These are phyloP conservation scores for Drosophila rufa DNA, from an alignment of 1,140 invertebrate genomes.

Conservation along the genomic window DNA sequence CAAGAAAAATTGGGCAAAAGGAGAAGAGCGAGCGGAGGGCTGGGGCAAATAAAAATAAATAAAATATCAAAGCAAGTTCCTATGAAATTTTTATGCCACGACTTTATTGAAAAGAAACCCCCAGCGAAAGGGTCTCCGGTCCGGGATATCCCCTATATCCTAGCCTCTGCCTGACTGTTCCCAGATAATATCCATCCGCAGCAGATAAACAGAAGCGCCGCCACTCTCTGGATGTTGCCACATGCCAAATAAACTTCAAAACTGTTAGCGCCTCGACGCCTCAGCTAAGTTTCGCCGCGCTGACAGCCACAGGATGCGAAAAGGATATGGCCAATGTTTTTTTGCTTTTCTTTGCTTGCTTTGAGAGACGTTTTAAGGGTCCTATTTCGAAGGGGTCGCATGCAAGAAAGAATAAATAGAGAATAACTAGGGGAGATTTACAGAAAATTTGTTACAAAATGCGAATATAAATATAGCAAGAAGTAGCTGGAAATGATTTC, in stretches of 20 bases:
- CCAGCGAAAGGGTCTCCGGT: conserved; percentile 33
- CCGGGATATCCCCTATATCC: conserved; percentile 5
- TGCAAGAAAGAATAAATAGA: not conserved
- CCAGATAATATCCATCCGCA: conserved; percentile 64
- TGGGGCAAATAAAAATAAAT: conserved; percentile 77
- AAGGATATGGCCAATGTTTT: conserved; percentile 28
- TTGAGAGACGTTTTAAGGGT: conserved; percentile 5
- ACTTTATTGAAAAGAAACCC: conserved; percentile 67
- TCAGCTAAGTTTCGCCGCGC: conserved; percentile 52
- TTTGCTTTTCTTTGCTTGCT: not conserved
- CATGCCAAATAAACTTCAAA: conserved; percentile 81
- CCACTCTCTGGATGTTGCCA: conserved; percentile 25
- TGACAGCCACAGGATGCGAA: conserved; percentile 47
- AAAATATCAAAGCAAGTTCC: conserved; percentile 78
- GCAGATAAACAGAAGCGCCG: conserved; percentile 66
- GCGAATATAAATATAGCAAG: too few relatives aligned
- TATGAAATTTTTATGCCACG: conserved; percentile 75
- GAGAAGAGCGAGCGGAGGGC: conserved; percentile 1
- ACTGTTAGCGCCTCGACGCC: conserved; percentile 77
- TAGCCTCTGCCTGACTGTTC: conserved; percentile 42
- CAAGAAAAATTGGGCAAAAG: conserved; percentile 25
- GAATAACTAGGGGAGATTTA: not conserved
- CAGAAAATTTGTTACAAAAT: not conserved
- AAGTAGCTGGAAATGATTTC: too few relatives aligned
- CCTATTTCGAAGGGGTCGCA: not conserved